Base-by-base conservation (phyloP, 2,113 vertebrate species). In the Okapia johnstoni region DNA sequence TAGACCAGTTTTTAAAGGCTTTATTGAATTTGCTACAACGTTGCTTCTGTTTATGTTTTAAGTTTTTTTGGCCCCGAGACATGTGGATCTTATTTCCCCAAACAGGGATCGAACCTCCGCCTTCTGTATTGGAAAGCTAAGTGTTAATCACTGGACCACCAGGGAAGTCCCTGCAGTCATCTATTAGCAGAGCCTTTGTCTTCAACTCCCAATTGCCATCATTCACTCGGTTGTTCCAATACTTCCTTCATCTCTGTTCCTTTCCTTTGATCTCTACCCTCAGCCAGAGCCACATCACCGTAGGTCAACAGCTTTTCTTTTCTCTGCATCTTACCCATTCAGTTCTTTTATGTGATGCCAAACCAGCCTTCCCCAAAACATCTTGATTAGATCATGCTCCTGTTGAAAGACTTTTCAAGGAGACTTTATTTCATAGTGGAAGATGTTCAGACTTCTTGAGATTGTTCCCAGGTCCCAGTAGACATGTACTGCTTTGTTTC, bases 191-290 rank as follows among this genome's bases (percentile, higher is more conserved):
- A 50, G 25, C 23, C 19, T 15, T 7, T 63, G 36, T 43, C 86
- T 89, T 40, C n/a, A 16, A 0, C 36, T 85, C n/a, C 50, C 36
- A 26, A 0, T 8, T 85, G 16, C 57, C 15, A 1, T 30, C 58
- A 28, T 3, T 85, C 48, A 26, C 55, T 50, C 0, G 3, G 0
- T 48, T 77, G 46, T 46, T n/a, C 36, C 21, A 7, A 1, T 25
- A 46, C 16, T 80, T 61, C 2, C 33, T 92, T 40, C 6, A 0
- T 12, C 23, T 33, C 3, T 16, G 8, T 46, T 40, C 40, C 21
- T 57, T 33, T 85, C 14, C 36, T 89, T 79, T 36, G 26, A 14
- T 70, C 3, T 30, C 7, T 30, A 5, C 30, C 25, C 10, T 46
- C 33, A 93, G 48, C 70, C 17, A 30, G 40, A 77, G 85, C 25